Base-by-base conservation (phyloP, 2,888 invertebrate species). In the Rambutsinella grinnellia region DNA sequence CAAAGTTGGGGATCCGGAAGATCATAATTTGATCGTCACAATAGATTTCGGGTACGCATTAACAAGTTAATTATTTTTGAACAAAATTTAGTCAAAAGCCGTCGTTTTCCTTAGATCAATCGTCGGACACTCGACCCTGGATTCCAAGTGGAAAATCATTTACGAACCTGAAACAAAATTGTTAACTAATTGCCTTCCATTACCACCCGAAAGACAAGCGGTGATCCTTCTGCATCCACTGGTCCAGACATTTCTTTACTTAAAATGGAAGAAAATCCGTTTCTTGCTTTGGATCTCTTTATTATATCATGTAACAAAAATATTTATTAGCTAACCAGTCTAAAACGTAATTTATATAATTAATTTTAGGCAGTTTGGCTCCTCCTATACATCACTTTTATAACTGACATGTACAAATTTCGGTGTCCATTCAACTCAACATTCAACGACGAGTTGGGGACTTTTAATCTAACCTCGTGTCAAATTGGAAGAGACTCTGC, bases 181-280 rank as follows among this genome's bases (percentile, higher is more conserved):
- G 2, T 44, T 81, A 3, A 56, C 66, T 0, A 66, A 70, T 17
- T 61, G 74, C n/a, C 66, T 81, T 1, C 63, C 65, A 19, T 66
- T 66, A 57, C 63, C 62, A 26, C 69, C 63, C 19, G 10, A 53
- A 21, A 79, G 69, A n/a, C 63, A 67, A 23, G 23, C 67, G n/a
- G 75, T 75, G 3, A 77, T 79, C 19, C 28, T 81, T 1, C n/a
- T 69, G 0, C 81, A 81, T 60, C 81, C 81, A 13, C 47, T 81
- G 27, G 79, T 81, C 19, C 79, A 78, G 47, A 56, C 74, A 0
- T 81, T 81, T 44, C 23, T 81, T 0, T 56, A 49, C 21, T 46
- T 78, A 8, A 81, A 81, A 66, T 81, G 81, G 81, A 71, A 66
- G 5, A 79, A 79, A 47, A 70, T 81, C 2, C 65, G 77, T 58